A percentile compares a stretch with the other conserved stretches of the same genome.
Conservation (phyloP, 1,140 invertebrate species). For the Drosophila tropicalis region DNA sequence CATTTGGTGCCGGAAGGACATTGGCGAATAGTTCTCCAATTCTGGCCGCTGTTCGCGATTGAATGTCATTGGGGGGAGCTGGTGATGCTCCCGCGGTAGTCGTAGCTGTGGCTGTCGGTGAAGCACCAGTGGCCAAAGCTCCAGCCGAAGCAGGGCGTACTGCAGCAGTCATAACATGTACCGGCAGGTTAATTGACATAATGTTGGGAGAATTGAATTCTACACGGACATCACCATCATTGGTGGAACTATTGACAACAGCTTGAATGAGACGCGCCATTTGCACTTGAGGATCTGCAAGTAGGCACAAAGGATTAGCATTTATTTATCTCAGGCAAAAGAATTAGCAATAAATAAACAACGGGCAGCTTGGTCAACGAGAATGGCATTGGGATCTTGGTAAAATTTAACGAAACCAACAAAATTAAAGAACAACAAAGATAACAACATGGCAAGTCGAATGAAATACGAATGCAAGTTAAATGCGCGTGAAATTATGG, state of each 20-base stretch:
- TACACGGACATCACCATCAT: slow-evolving; percentile 67
- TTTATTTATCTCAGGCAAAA: background rate
- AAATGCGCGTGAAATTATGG: slow-evolving; percentile 4
- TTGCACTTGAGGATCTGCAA: slow-evolving; percentile 74
- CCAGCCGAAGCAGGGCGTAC: slow-evolving; percentile 57
- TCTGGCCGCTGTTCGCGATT: slow-evolving; percentile 4
- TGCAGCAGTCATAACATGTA: slow-evolving; percentile 80
- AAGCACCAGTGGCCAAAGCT: slow-evolving; percentile 21
- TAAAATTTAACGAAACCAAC: background rate
- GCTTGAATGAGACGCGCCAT: slow-evolving; percentile 85
- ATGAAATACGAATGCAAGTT: slow-evolving; percentile 14
- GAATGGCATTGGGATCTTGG: background rate
- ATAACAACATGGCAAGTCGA: background rate
- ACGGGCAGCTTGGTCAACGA: slow-evolving; percentile 9
- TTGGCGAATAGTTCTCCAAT: slow-evolving; percentile 28
- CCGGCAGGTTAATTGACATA: slow-evolving; percentile 77
- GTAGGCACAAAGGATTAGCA: background rate
- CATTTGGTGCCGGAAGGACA: slow-evolving; percentile 19
- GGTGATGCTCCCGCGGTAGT: slow-evolving; percentile 35
- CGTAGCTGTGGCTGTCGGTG: slow-evolving; percentile 11
- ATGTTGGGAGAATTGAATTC: slow-evolving; percentile 76
- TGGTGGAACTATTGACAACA: slow-evolving; percentile 80
- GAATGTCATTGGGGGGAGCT: slow-evolving; percentile 1
- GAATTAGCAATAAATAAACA: slow-evolving; percentile 11
- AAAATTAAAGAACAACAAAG: slow-evolving; percentile 16